Conservation (phyloP, 1,140 invertebrate genomes). For the Drosophila pseudoobscura region DNA sequence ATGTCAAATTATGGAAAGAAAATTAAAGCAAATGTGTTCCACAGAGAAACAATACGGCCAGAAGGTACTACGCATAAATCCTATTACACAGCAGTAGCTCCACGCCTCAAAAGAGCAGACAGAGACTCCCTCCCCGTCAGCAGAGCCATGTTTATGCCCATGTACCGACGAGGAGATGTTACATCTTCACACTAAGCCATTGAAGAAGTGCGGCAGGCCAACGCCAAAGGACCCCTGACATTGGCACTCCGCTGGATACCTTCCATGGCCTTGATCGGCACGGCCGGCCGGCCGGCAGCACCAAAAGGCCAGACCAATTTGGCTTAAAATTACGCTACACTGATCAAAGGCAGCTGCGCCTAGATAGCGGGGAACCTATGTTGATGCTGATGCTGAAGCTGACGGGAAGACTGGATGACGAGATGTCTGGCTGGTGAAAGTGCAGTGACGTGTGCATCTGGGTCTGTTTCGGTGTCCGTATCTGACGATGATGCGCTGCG, state of each 20-base stretch:
- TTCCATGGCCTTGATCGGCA: slow-evolving; percentile 1
- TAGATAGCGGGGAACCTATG: slow-evolving; percentile 26
- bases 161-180: slow-evolving; percentile 52
- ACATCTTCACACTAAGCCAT: slow-evolving; percentile 78
- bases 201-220: slow-evolving; percentile 67
- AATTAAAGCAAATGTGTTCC: background rate
- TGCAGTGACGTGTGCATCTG: slow-evolving; percentile 68
- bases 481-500: background rate
- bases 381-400: background rate
- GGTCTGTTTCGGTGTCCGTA: background rate
- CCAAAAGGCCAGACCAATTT: slow-evolving; percentile 64
- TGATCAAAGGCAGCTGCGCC: slow-evolving; percentile 80
- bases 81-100: slow-evolving; percentile 74
- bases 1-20: slow-evolving; percentile 24
- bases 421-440: slow-evolving; percentile 61
- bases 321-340: slow-evolving; percentile 81
- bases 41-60: slow-evolving; percentile 41
- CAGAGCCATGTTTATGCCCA: background rate
- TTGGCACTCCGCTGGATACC: slow-evolving; percentile 47
- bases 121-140: background rate
- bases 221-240: slow-evolving; percentile 67
- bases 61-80: slow-evolving; percentile 39
- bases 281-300: slow-evolving; percentile 29
- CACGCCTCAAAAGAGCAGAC: slow-evolving; percentile 75
- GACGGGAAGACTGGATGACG: slow-evolving; percentile 44